Conservation (phyloP, 2,888 invertebrate species). For the Caenorhabditis parvicauda region DNA sequence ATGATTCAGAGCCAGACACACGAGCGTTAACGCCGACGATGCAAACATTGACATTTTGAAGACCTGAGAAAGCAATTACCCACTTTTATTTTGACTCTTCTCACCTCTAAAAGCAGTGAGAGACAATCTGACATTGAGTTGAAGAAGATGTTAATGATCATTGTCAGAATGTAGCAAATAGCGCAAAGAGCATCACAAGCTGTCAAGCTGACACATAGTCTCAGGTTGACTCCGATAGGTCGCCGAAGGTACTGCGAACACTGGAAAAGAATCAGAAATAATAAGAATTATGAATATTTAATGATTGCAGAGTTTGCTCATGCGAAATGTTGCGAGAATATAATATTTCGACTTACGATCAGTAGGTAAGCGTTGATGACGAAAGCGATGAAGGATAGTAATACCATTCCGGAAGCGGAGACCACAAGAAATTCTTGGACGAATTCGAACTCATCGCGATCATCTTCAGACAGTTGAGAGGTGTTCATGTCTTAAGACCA, state of each 20-base stretch:
- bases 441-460: too few relatives aligned
- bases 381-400: conserved; percentile 43
- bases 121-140: conserved; percentile 49
- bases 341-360: conserved; percentile 36
- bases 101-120: conserved; percentile 50
- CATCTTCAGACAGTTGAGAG: too few relatives aligned
- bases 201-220: conserved; percentile 52
- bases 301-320: background rate
- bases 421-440: too few relatives aligned
- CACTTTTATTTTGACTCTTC: background rate
- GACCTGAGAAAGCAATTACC: conserved; percentile 31
- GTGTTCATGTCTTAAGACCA: too few relatives aligned
- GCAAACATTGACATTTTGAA: conserved; percentile 65
- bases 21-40: conserved; percentile 71
- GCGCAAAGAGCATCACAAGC: conserved; percentile 55
- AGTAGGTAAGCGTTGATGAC: conserved; percentile 54
- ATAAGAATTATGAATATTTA: too few relatives aligned
- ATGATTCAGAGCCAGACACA: conserved; percentile 72
- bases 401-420: conserved; percentile 43
- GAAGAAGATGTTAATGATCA: conserved; percentile 50
- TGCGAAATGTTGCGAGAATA: background rate
- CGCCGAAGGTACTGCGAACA: conserved; percentile 51
- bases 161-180: conserved; percentile 52
- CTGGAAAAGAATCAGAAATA: conserved; percentile 42
- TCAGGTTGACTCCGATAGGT: conserved; percentile 55